Base-by-base conservation (phyloP, 1,140 invertebrate species). In the Aphelenchoides besseyi region DNA sequence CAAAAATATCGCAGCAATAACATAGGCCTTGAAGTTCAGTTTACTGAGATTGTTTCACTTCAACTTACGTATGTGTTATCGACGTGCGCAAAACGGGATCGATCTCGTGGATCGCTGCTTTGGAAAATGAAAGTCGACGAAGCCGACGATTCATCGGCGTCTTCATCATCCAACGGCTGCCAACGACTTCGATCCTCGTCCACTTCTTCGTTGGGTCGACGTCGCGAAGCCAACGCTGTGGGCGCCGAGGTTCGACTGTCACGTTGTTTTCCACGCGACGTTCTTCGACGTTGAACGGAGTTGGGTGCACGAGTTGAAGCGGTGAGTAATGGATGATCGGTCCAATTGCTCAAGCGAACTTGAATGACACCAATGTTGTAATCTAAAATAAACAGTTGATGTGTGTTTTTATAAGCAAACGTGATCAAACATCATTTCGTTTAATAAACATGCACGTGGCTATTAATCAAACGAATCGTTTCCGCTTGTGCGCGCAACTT, bases 311-410 rank as follows among this genome's bases (percentile, higher is more conserved):
- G 41, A 16, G 41, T 48, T 12, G 41, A 48, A 12, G 41, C 41
- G 12, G 41, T 48, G 41, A 48, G 23, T 33, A 59, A 33, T 33
- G 55, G 55, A 23, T 59, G 55, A 33, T 59, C 55, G 5, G 55
- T 59, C 55, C 55, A 59, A 33, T 59, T 59, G 55, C 55, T 59
- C 18, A 59, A 23, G 5, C 18, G 5, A 23, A 59, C 55, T 59
- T 59, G 55, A 59, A 59, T 59, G 5, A 59, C 55, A 23, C 55
- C 55, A 59, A 59, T 59, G 18, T 59, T 59, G 55, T 59, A 59
- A 59, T 59, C 55, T 59, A 33, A 59, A 59, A 48, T 12, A 12
- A 23, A n/a, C n/a, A n/a, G n/a, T n/a, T n/a, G 41, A 12, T 48
- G 41, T 48, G 12, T 48, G 41, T 48, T 48, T 48, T 12, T 48